These are phyloP conservation scores for Sialis fuliginosa DNA, from an alignment of 2,888 invertebrate species.

Conservation along the genomic window DNA sequence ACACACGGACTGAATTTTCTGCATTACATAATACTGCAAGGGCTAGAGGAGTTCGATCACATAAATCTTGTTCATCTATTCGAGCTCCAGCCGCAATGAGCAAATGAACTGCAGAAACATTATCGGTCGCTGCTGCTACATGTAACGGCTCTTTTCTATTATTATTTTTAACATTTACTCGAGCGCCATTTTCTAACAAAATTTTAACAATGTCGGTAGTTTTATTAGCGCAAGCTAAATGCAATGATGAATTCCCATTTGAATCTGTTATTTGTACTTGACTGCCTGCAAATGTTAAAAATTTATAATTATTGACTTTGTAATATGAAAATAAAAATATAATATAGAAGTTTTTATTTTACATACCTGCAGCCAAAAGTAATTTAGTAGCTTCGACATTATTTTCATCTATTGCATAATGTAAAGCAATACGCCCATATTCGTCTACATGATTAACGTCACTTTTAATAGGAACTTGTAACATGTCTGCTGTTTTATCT, in stretches of 20 bases:
- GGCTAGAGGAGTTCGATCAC: conserved; percentile 29
- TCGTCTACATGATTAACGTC: conserved; percentile 44
- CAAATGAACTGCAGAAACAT: conserved; percentile 18
- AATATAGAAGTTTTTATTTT: conserved; percentile 7
- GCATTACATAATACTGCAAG: conserved; percentile 25
- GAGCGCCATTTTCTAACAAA: conserved; percentile 35
- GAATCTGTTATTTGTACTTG: conserved; percentile 26
- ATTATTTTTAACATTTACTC: conserved; percentile 39
- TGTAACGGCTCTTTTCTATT: conserved; percentile 21
- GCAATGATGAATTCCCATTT: conserved; percentile 8
- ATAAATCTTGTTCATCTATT: conserved; percentile 22
- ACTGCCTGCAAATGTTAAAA: conserved; percentile 47
- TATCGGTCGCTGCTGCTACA: conserved; percentile 21
- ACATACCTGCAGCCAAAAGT: conserved; percentile 37
- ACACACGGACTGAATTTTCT: conserved; percentile 23
- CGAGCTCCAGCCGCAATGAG: conserved; percentile 21
- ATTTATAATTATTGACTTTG: conserved; percentile 38
- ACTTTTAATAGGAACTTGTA: conserved; percentile 24
- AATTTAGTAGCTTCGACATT: conserved; percentile 40
- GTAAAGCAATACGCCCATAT: conserved; percentile 46
- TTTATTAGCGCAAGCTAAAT: conserved; percentile 22
- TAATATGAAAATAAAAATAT: conserved; percentile 11
- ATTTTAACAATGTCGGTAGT: conserved; percentile 15
- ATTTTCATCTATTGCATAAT: conserved; percentile 55
- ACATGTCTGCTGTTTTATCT: conserved; percentile 35